These are phyloP conservation scores for Zingel zingel DNA, from an alignment of 2,113 vertebrate genomes.

Conservation along the genomic window DNA sequence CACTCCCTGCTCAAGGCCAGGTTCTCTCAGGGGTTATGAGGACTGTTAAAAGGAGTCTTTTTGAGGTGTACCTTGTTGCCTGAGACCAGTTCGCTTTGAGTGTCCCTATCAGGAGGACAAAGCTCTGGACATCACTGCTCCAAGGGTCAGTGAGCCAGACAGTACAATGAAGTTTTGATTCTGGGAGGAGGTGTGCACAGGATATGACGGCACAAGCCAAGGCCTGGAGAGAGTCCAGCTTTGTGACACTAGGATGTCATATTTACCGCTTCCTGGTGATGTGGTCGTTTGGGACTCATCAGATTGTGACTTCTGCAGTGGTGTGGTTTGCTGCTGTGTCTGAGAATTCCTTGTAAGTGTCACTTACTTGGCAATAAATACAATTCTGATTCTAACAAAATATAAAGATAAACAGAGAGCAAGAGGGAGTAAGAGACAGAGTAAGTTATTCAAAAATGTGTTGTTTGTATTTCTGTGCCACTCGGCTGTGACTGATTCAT, in stretches of 20 bases:
- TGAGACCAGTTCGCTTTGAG: neutral
- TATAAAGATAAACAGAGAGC: conserved; percentile 11
- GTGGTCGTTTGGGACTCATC: conserved; percentile 27
- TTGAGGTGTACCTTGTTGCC: neutral
- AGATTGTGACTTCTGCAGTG: conserved; percentile 23
- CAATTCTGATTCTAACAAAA: neutral
- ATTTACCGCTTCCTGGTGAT: conserved; percentile 42
- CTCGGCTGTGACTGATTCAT: conserved; percentile 24
- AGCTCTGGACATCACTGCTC: conserved; percentile 2
- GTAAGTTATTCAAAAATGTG: neutral
- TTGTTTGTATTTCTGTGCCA: conserved; percentile 46
- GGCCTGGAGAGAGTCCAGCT: conserved; percentile 30
- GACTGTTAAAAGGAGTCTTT: neutral
- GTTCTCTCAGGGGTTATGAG: conserved; percentile 21
- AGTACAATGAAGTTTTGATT: conserved; percentile 39
- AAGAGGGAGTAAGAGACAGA: neutral
- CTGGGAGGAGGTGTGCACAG: neutral
- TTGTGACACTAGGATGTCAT: conserved; percentile 39
- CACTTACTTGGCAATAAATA: too few relatives aligned
- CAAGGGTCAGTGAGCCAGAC: conserved; percentile 16
- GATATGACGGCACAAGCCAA: conserved; percentile 40
- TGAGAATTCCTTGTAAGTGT: neutral
- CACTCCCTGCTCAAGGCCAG: conserved; percentile 3
- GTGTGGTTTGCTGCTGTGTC: conserved; percentile 43
- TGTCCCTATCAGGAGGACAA: neutral